phyloP scores from a whole-genome alignment of 1,140 invertebrate species.

The Diuraphis noxia region DNA sequence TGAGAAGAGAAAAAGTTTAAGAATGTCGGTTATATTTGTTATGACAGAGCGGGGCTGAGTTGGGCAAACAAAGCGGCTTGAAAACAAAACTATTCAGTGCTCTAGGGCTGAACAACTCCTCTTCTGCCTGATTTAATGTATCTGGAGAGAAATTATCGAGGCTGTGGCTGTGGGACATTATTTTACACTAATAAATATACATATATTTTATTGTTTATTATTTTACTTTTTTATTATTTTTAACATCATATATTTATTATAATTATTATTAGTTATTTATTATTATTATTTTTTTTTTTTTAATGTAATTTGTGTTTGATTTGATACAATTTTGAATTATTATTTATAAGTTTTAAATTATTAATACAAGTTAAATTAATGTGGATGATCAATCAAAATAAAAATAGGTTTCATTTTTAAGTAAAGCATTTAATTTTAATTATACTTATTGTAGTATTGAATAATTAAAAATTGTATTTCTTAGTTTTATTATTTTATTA shows the following conservation, averaged over 20 bases:
- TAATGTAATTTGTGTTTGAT: constrained; percentile 30
- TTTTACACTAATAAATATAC: constrained; percentile 31
- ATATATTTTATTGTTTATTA: constrained; percentile 35
- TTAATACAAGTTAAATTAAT: constrained; percentile 20
- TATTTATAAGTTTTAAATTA: constrained; percentile 35
- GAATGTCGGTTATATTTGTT: constrained; percentile 55
- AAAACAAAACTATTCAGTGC: constrained; percentile 69
- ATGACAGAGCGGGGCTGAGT: constrained; percentile 58
- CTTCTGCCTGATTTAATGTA: constrained; percentile 48
- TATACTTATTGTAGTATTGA: constrained; percentile 50
- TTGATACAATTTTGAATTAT: constrained; percentile 34
- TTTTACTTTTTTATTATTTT: constrained; percentile 30
- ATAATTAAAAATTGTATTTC: constrained; percentile 33
- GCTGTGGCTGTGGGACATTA: constrained; percentile 52
- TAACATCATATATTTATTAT: constrained; percentile 14
- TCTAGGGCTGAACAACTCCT: constrained; percentile 62
- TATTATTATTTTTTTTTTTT: constrained; percentile 30
- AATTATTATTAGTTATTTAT: constrained; percentile 25
- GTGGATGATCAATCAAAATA: constrained; percentile 13
- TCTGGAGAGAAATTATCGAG: constrained; percentile 46
- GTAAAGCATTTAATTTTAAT: not conserved
- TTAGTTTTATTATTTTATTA: constrained; percentile 28
- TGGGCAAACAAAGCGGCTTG: constrained; percentile 62
- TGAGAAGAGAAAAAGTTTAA: constrained; percentile 48
- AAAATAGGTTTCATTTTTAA: constrained; percentile 16